Evolutionary conservation across 2,113 vertebrate genomes (phyloP).

Genomic region (Cyprinodon variegatus): DNA sequence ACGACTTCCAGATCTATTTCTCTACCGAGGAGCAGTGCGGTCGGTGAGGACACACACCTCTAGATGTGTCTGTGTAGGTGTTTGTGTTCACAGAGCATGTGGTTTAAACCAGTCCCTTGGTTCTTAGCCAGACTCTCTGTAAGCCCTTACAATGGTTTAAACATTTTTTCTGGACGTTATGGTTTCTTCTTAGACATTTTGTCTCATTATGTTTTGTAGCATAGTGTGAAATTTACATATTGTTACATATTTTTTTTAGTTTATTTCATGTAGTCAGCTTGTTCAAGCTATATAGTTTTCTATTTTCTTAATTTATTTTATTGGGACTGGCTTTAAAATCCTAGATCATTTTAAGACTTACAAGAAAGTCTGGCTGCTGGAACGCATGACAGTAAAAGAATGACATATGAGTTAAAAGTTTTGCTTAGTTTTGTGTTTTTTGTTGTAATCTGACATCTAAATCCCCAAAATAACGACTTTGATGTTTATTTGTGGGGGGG

Average conservation of each 20-base stretch:
- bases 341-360: background rate
- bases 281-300: background rate
- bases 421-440: background rate
- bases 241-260: too few species aligned
- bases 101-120: background rate
- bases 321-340: background rate
- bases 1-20: slow-evolving; percentile 98
- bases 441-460: background rate
- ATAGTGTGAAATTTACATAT: background rate
- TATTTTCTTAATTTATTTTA: background rate
- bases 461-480: background rate
- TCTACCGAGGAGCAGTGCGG: slow-evolving; percentile 91
- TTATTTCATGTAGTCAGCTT: background rate
- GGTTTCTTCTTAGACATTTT: background rate
- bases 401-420: background rate
- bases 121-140: background rate
- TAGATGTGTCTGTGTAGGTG: slow-evolving; percentile 65
- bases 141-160: background rate
- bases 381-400: background rate
- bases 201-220: background rate
- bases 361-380: too few species aligned
- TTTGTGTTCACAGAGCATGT: slow-evolving; percentile 1
- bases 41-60: slow-evolving; percentile 82
- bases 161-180: background rate
- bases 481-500: background rate